A percentile compares a stretch with the other conserved stretches of the same genome.
Conservation (phyloP, 2,888 invertebrate species). For the Beris morrisii region DNA sequence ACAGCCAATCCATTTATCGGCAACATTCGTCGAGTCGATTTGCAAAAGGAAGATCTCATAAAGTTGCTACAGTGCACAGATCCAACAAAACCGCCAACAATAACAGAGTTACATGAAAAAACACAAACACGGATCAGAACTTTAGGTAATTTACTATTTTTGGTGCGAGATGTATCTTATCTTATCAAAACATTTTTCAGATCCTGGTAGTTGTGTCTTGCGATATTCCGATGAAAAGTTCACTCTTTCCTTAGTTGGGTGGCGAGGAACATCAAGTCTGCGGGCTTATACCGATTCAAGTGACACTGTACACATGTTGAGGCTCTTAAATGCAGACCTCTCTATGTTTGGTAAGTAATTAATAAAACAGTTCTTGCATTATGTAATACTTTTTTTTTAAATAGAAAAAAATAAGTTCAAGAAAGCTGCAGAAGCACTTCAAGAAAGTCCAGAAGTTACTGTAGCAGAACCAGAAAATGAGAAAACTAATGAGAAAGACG, state of each 20-base stretch:
- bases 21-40: slow-evolving; percentile 65
- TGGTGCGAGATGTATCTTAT: background rate
- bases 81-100: slow-evolving; percentile 75
- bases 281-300: slow-evolving; percentile 84
- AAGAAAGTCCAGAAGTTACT: slow-evolving; percentile 42
- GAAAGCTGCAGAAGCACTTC: slow-evolving; percentile 58
- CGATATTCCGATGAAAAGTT: slow-evolving; percentile 63
- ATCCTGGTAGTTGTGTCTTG: slow-evolving; percentile 76
- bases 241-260: slow-evolving; percentile 77
- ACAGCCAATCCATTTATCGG: slow-evolving; percentile 75
- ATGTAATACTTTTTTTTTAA: slow-evolving; percentile 2
- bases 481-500: no score
- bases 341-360: slow-evolving; percentile 74
- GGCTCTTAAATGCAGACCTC: slow-evolving; percentile 82
- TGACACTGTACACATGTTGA: slow-evolving; percentile 83
- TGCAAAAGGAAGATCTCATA: slow-evolving; percentile 76
- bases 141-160: slow-evolving; percentile 63
- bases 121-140: slow-evolving; percentile 70
- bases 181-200: slow-evolving; percentile 40
- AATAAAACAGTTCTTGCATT: background rate
- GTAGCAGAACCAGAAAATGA: no score
- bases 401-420: slow-evolving; percentile 63
- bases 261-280: slow-evolving; percentile 86
- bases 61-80: slow-evolving; percentile 77
- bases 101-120: slow-evolving; percentile 65